Conservation (phyloP, 1,140 invertebrate species). For the Temnothorax nylanderi region DNA sequence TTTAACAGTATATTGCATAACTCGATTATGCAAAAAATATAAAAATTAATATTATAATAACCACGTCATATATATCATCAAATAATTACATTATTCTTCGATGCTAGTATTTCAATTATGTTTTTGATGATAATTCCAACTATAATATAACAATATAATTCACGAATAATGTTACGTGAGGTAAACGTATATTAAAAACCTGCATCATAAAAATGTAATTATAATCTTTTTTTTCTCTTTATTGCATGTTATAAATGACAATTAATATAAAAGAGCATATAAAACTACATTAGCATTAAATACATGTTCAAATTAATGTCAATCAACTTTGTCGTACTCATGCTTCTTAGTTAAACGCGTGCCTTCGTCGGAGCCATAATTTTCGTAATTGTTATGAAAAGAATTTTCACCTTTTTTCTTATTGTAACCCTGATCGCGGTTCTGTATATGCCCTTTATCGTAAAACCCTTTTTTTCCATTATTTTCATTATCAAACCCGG, state of each 20-base stretch:
- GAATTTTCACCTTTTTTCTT: constrained; percentile 81
- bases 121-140: neutral
- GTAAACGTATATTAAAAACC: neutral
- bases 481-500: constrained; percentile 82
- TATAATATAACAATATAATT: neutral
- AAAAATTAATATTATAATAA: constrained; percentile 9
- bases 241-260: constrained; percentile 3
- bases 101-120: neutral
- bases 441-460: constrained; percentile 84
- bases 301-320: constrained; percentile 32
- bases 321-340: constrained; percentile 75
- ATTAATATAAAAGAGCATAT: constrained; percentile 8
- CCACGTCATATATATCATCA: neutral
- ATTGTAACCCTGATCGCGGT: constrained; percentile 81
- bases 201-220: constrained; percentile 12
- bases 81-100: neutral
- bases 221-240: constrained; percentile 50
- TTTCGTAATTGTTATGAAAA: constrained; percentile 80
- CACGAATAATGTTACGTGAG: neutral
- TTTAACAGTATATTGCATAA: neutral
- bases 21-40: neutral
- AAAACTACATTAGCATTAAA: neutral
- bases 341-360: constrained; percentile 81
- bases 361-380: constrained; percentile 82
- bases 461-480: constrained; percentile 83